phyloP scores from a whole-genome alignment of 2,888 invertebrate species.

The Campoletis raptor region DNA sequence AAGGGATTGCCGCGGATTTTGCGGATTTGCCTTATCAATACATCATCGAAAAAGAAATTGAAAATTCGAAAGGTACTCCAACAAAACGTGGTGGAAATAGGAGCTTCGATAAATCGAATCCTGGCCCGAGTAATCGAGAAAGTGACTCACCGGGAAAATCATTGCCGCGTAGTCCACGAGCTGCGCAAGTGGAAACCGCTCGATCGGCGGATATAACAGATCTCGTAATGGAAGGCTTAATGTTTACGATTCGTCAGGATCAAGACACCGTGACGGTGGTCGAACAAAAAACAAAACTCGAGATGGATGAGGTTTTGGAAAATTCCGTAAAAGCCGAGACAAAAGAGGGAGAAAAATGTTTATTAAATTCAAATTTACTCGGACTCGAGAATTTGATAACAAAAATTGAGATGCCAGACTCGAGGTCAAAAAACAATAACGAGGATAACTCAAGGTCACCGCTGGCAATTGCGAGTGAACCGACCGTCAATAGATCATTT shows the following conservation, averaged over 20 bases:
- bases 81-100: neutral
- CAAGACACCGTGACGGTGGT: conserved; percentile 80
- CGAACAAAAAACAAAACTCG: conserved; percentile 82
- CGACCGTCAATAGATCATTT: neutral
- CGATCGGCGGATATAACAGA: conserved; percentile 83
- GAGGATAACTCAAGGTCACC: conserved; percentile 21
- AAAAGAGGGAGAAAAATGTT: conserved; percentile 80
- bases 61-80: conserved; percentile 68
- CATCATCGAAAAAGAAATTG: conserved; percentile 80
- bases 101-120: conserved; percentile 1
- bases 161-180: conserved; percentile 50
- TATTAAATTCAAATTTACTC: conserved; percentile 82
- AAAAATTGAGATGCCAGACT: conserved; percentile 78
- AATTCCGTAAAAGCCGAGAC: conserved; percentile 83
- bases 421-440: conserved; percentile 16
- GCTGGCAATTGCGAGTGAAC: neutral
- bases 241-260: conserved; percentile 83
- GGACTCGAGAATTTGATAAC: conserved; percentile 81
- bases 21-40: conserved; percentile 80
- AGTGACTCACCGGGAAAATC: conserved; percentile 46
- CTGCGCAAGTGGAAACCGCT: conserved; percentile 57
- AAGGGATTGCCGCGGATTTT: conserved; percentile 60
- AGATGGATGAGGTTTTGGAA: conserved; percentile 82
- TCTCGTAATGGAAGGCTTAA: conserved; percentile 83
- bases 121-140: conserved; percentile 41